Evolutionary conservation across 2,888 invertebrate genomes (phyloP).

Genomic region (Phengaris alcon): DNA sequence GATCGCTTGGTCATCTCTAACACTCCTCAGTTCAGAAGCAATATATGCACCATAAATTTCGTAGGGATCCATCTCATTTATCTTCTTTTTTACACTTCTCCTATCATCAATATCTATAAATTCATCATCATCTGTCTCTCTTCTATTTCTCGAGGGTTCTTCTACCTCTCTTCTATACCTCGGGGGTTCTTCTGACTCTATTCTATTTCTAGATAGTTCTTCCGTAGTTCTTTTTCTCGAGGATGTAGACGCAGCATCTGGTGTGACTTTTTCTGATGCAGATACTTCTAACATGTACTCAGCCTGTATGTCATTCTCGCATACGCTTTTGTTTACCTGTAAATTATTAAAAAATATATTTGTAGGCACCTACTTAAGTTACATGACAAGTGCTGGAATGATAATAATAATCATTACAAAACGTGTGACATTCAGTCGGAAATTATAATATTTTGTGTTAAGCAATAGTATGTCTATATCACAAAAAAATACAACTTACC

Average conservation of each 20-base stretch:
- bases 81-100: not conserved
- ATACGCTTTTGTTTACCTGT: not conserved
- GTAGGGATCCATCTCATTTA: not conserved
- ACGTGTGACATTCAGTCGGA: too few relatives aligned
- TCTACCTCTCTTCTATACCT: not conserved
- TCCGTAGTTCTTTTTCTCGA: not conserved
- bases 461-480: not conserved
- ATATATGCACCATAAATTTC: not conserved
- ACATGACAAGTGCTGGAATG: not conserved
- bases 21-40: not conserved
- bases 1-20: not conserved
- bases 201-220: not conserved
- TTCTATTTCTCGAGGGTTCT: not conserved
- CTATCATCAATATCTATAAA: not conserved
- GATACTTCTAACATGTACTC: not conserved
- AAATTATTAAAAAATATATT: not conserved
- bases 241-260: not conserved
- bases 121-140: not conserved
- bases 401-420: not conserved
- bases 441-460: too few relatives aligned
- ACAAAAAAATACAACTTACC: not conserved
- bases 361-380: not conserved
- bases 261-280: not conserved
- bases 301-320: not conserved
- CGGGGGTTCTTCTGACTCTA: not conserved